Evolutionary conservation across 2,888 invertebrate species (phyloP), one percentile per base, ranked within the genome.

Genomic region (Mycogona germanica): DNA sequence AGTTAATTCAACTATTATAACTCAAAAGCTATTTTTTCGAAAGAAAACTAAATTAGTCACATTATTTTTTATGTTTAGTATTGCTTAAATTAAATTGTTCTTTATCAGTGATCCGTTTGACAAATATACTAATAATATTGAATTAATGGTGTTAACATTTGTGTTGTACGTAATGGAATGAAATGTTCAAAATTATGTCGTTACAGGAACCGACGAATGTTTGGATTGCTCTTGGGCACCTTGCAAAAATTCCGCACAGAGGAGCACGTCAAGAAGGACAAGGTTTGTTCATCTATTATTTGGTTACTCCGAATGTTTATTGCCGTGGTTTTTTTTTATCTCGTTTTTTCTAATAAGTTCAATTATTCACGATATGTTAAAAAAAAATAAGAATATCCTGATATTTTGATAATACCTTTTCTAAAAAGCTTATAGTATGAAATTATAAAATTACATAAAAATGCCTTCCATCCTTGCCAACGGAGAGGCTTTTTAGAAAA

Each of bases 241-340:
- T 71, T 98, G 62, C 89, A 93, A 67, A 89, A 88, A 69, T 97
- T 97, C 69, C 85, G 91, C 64, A 87, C 88, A 66, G 95, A 96
- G 67, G 92, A 95, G 72, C 87, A 87, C 54, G 83, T 82, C 53
- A 73, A 88, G 60, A 88, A 89, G 70, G 83, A 84, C 63, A 45
- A 57, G 47, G 57, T 57, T 25, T 14, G 45, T 7, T 25, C 25
- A 32, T 32, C n/a, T n/a, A 32, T 32, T n/a, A 12, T 32, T 32
- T 9, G n/a, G 35, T 32, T 41, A 17, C 19, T 9, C 12, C 45
- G 25, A 7, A 19, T 7, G 9, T 45, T 25, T 12, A 35, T 48
- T 12, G 37, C 14, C 21, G 17, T 32, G 32, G 21, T 40, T 40
- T 40, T n/a, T 40, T 40, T 6, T 40, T 40, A 40, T 21, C 23